Base-by-base conservation (phyloP, 2,797 vertebrate genomes). In the Typhlichthys eigenmanni region DNA sequence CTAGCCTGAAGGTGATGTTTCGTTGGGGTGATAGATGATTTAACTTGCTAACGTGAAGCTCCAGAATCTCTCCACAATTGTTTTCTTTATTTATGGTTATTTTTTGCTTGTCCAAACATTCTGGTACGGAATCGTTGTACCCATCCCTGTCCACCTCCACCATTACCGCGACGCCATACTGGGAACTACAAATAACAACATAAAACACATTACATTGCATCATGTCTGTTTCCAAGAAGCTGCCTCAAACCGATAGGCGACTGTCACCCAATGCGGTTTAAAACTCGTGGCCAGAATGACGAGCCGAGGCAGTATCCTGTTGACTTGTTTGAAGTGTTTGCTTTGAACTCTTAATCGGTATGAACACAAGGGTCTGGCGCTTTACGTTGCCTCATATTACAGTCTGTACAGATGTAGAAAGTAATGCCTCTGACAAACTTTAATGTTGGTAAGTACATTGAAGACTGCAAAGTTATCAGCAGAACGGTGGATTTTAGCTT, bases 321-420 rank as follows among this genome's bases (percentile, higher is more conserved):
- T 53, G 55, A 57, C 59, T 47, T 66, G n/a, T 85, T 81, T 89
- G 85, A 89, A 87, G 80, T 76, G 71, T 70, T 5, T 64, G 73
- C 85, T 91, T 87, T 89, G 83, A 86, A 89, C 83, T 88, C 84
- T 82, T 88, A 82, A 87, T 79, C 80, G 67, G 74, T 62, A 81
- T 14, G 69, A 72, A 82, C 52, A 81, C 80, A 81, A 75, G 69
- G 71, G 79, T 84, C 14, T 46, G 72, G 61, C 55, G 75, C 73
- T 29, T 29, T 13, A 10, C 43, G 71, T 77, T 72, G 73, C 69
- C 72, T 80, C 53, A 1, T 12, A n/a, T 24, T 80, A 51, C 47
- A 17, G 49, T 47, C 43, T 11, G 32, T 64, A 19, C 34, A 60
- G 13, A 55, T 11, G 13, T 53, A 52, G 34, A 58, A 12, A 60